Percentiles rank a stretch among this genome's conserved stretches.
Conservation (phyloP, 2,113 vertebrate genomes). For the Macaca mulatta region DNA sequence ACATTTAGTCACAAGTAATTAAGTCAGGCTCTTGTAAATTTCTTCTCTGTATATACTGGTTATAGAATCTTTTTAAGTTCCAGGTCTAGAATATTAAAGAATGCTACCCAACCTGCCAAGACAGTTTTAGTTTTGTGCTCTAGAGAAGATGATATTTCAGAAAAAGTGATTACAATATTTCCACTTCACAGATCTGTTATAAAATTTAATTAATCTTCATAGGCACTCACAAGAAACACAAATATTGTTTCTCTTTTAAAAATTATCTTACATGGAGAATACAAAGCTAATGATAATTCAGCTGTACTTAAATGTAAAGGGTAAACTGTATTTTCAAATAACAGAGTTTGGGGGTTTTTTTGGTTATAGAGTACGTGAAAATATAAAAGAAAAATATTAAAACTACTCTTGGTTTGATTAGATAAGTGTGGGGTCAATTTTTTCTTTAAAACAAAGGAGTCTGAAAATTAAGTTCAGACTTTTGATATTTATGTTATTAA, state of each 20-base stretch:
- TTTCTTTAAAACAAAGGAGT: neutral
- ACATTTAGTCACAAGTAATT: neutral
- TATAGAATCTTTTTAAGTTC: neutral
- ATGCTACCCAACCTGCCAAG: neutral
- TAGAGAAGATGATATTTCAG: neutral
- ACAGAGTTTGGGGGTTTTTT: neutral
- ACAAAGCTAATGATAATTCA: neutral
- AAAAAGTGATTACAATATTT: neutral
- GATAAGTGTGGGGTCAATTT: neutral
- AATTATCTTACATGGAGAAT: neutral
- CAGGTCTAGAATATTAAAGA: neutral
- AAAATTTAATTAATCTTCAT: slow-evolving; percentile 13
- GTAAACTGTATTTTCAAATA: neutral
- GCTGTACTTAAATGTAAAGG: neutral
- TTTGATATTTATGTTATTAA: neutral
- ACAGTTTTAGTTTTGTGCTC: neutral
- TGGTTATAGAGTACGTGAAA: neutral
- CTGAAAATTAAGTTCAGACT: neutral
- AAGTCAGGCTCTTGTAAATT: neutral
- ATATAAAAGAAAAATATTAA: slow-evolving; percentile 10
- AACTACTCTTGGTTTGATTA: neutral
- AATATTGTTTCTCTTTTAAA: neutral
- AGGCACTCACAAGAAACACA: neutral
- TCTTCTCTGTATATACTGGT: neutral
- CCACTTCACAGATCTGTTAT: neutral